Evolutionary conservation across 2,888 invertebrate genomes (phyloP).

Genomic region (Rhabditoides inermis): DNA sequence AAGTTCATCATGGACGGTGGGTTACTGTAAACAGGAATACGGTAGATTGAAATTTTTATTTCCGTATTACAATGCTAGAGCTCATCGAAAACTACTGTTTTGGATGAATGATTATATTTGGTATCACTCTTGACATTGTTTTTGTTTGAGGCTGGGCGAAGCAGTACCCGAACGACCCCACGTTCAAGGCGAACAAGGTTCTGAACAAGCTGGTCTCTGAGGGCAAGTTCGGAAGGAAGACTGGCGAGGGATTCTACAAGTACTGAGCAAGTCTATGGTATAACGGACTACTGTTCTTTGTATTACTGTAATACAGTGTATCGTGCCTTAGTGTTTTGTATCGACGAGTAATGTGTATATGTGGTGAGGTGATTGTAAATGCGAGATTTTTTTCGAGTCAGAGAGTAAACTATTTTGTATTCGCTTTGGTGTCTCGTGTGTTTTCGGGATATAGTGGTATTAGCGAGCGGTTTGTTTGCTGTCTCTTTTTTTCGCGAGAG

Average conservation of each 20-base stretch:
- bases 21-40: too few species aligned
- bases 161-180: conserved; percentile 65
- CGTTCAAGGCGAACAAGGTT: conserved; percentile 62
- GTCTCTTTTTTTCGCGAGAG: too few species aligned
- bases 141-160: conserved; percentile 68
- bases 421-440: not conserved
- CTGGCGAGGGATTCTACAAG: conserved; percentile 77
- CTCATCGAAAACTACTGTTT: too few species aligned
- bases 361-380: not conserved
- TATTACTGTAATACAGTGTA: too few species aligned
- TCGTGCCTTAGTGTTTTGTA: too few species aligned
- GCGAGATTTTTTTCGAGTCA: not conserved
- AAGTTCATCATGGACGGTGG: conserved; percentile 68
- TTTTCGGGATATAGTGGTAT: too few species aligned
- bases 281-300: too few species aligned
- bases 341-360: not conserved
- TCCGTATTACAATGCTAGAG: too few species aligned
- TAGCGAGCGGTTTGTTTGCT: too few species aligned
- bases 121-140: too few species aligned
- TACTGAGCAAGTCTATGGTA: too few species aligned
- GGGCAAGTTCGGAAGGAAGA: conserved; percentile 72
- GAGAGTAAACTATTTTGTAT: not conserved
- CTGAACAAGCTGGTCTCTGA: conserved; percentile 67
- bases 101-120: too few species aligned
- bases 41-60: not conserved